phyloP scores from a whole-genome alignment of 2,113 vertebrate species.

The Lethenteron reissneri region DNA sequence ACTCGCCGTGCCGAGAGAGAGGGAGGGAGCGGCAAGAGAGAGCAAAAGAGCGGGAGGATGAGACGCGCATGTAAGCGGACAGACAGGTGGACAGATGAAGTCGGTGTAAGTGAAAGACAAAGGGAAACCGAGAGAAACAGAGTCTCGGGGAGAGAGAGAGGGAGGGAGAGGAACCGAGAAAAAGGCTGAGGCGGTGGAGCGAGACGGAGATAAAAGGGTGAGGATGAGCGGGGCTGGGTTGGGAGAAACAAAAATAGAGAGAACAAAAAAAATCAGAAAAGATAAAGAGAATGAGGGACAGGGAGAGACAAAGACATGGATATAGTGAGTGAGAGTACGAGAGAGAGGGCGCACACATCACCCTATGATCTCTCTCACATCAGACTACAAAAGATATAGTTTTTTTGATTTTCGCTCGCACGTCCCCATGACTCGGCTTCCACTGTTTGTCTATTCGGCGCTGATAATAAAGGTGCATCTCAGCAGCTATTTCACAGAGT shows the following conservation, averaged over 20 bases:
- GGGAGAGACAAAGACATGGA: not conserved
- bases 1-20: not conserved
- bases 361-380: too few species aligned
- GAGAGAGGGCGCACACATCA: not conserved
- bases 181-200: not conserved
- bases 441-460: too few species aligned
- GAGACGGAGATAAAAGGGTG: not conserved
- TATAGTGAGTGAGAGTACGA: not conserved
- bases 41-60: not conserved
- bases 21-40: not conserved
- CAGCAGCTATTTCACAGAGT: too few species aligned
- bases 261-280: slow-evolving; percentile 1
- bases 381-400: too few species aligned
- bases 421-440: too few species aligned
- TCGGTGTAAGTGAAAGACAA: not conserved
- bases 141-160: not conserved
- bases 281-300: not conserved
- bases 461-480: too few species aligned
- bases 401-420: too few species aligned
- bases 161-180: not conserved
- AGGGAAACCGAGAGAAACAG: not conserved
- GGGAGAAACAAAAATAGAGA: slow-evolving; percentile 1
- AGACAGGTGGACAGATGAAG: not conserved
- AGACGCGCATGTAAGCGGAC: not conserved
- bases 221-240: not conserved